Evolutionary conservation across 2,888 invertebrate genomes (phyloP), one percentile per base, ranked within the genome.

Genomic region (Drosophila kuntzei): DNA sequence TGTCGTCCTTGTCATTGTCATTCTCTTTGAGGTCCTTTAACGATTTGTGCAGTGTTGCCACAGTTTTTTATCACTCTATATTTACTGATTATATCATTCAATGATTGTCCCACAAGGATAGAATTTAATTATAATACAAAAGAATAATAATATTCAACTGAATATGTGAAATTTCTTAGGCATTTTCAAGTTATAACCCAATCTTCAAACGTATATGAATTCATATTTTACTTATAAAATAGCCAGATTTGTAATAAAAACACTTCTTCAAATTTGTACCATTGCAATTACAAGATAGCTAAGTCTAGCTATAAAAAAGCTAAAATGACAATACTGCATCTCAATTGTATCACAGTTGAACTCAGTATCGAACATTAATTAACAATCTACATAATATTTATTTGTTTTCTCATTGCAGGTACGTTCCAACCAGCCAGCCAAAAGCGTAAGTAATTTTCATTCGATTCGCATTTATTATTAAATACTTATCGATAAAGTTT

Each of bases 391-490:
- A 47, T 11, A 16, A 46, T 47, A 37, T 41, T 53, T 53, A 46
- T 53, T 53, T 53, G 39, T 41, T 53, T 20, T 39, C 47, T 47
- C 27, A 29, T 41, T 87, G 58, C 89, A 88, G 88, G 88, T 88
- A 88, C 78, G 90, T 89, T 90, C 49, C 57, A 81, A 73, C 72
- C 57, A 68, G 73, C 75, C 75, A 78, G 62, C 66, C 77, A 62
- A 72, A 80, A 86, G 74, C 88, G 88, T 88, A 81, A 88, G 88
- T 88, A 90, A 67, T 66, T 77, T 77, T 65, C 62, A 53, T 41
- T 39, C 62, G 58, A 68, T 71, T 63, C 55, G 66, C 66, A 69
- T 76, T 78, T 65, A 62, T 41, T 66, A 61, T 79, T 71, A 53
- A 51, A 74, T 75, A 86, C 83, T 85, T 68, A 77, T 71, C 53